Base-by-base conservation (phyloP, 1,140 invertebrate genomes). In the Papilio polytes region DNA sequence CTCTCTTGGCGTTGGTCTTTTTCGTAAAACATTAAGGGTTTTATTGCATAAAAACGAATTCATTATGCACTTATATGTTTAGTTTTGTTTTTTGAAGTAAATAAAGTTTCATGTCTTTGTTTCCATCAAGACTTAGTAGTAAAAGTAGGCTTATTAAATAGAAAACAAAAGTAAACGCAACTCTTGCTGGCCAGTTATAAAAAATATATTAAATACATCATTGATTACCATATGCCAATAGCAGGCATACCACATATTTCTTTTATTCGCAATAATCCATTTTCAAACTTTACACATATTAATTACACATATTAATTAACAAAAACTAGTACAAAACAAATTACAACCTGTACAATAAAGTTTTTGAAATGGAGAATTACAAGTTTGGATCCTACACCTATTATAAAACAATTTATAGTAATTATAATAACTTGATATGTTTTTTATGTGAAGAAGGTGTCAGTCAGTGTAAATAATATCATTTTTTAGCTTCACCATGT, bases 1-100 rank as follows among this genome's bases (percentile, higher is more conserved):
- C 81, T 84, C 79, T 84, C 90, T 91, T 91, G 89, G 90, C 91
- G 91, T 92, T 91, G 87, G 87, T 91, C 88, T 86, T 86, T 86
- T 84, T 22, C 59, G 88, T 88, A 89, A 86, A 87, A 88, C 88
- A 90, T 87, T 87, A 87, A 84, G 78, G 82, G 74, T 74, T 56
- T 63, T 66, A 74, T 36, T 41, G 22, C 13, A 70, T 26, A 70
- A 31, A 44, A 74, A 46, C 10, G 36, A 31, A 70, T 70, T 70
- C 22, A 15, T 18, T 31, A 36, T 36, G 3, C 4, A 36, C 12
- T 70, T 18, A 7, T 26, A 10, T 20, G 20, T 10, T 70, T 31
- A 31, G 3, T 31, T 36, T 63, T 9, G 10, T 12, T 22, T 26
- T 0, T 18, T 70, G 12, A 13, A 31, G 12, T 36, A 70, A 70